Percentiles rank a stretch among this genome's conserved stretches.
Evolutionary conservation across 2,113 vertebrate species (phyloP).

Genomic region (Hyperopisus bebe): DNA sequence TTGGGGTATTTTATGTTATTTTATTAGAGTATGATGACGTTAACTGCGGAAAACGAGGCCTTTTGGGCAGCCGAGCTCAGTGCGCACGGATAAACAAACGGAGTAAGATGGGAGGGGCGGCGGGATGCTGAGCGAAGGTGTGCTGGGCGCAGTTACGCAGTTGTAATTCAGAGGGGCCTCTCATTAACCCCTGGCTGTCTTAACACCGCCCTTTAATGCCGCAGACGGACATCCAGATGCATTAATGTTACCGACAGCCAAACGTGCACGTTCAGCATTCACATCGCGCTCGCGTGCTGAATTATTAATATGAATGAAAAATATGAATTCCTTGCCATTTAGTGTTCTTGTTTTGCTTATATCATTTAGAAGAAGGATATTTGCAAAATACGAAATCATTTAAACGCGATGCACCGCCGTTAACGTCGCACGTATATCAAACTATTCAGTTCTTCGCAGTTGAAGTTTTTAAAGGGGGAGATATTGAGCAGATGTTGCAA

Average conservation of each 20-base stretch:
- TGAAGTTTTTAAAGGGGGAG: neutral
- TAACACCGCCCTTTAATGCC: neutral
- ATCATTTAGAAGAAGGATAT: neutral
- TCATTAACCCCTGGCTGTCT: neutral
- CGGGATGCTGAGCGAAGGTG: conserved; percentile 36
- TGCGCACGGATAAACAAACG: conserved; percentile 21
- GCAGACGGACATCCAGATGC: neutral
- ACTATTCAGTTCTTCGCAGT: neutral
- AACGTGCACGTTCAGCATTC: neutral
- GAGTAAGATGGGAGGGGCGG: conserved; percentile 9
- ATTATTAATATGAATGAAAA: neutral
- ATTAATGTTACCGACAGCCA: neutral
- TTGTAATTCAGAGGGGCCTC: conserved; percentile 45
- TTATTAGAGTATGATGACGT: conserved; percentile 9
- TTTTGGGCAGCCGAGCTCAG: conserved; percentile 21
- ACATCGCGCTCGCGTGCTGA: neutral
- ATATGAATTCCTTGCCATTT: neutral
- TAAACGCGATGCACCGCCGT: neutral
- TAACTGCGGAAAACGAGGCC: conserved; percentile 16
- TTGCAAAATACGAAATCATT: neutral
- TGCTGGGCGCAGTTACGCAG: conserved; percentile 51
- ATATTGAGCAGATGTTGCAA: neutral
- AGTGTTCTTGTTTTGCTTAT: neutral
- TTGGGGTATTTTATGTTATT: neutral
- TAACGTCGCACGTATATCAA: neutral